Base-by-base conservation (phyloP, 2,113 vertebrate genomes). In the Malurus cyaneus region DNA sequence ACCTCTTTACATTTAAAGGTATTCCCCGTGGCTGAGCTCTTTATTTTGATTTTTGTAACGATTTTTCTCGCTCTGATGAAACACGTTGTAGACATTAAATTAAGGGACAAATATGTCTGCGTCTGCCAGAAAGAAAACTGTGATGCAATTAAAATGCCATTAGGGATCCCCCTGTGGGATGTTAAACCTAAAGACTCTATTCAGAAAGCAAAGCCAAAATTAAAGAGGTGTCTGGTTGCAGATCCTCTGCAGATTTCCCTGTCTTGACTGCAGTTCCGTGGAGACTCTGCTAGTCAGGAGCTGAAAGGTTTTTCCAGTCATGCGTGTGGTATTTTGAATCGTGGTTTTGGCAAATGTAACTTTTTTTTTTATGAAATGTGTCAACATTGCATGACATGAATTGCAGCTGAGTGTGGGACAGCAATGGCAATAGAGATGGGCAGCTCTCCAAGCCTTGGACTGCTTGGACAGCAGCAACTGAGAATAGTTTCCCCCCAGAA, bases 101-200 rank as follows among this genome's bases (percentile, higher is more conserved):
- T 96, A 92, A 96, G 70, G 90, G 92, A 95, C 94, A 96, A 95
- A 93, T 95, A 95, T 72, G 93, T 79, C 93, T 94, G 62, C 86
- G 94, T 92, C 95, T 96, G 94, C 95, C 95, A 96, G 94, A 91
- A 93, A 26, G 83, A 95, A 96, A 94, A 94, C 95, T 93, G 94
- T 87, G 93, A 95, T 92, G 96, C 96, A 94, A 96, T 96, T 97
- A 96, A 96, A 97, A 91, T 95, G 88, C 92, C 88, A 94, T 97
- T 97, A 96, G 60, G 92, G 88, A 95, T 65, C 88, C 81, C 88
- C 81, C 92, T 49, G 66, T 86, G 95, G 95, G 94, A 96, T 88
- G 53, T 78, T 96, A 95, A 97, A 93, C 81, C 93, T 59, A 94
- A 95, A 97, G 93, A 79, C 95, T 91, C 94, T 50, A 94, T 97